Conservation (phyloP, 1,140 invertebrate genomes). For the Trypoxylus dichotomus region DNA sequence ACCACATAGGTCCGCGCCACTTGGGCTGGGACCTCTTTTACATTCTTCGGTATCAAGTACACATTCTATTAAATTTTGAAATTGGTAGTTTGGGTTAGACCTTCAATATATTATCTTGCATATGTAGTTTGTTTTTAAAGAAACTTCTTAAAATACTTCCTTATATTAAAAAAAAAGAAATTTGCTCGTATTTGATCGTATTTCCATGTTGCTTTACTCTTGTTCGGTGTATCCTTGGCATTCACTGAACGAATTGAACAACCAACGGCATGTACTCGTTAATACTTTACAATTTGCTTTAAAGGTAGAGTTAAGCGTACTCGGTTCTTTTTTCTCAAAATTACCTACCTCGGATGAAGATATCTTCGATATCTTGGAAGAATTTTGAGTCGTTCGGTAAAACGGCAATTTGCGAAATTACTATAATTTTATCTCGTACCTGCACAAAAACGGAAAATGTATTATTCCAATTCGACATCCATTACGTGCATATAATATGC, state of each 20-base stretch:
- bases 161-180: too few species aligned
- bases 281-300: neutral
- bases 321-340: neutral
- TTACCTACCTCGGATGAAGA: neutral
- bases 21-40: neutral
- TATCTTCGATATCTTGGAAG: neutral
- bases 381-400: neutral
- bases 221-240: too few species aligned
- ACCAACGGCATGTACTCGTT: too few species aligned
- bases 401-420: constrained; percentile 10
- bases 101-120: too few species aligned
- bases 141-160: too few species aligned
- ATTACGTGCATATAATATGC: neutral
- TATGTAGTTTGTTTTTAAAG: too few species aligned
- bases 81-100: neutral
- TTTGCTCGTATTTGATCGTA: too few species aligned
- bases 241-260: too few species aligned
- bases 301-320: neutral
- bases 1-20: neutral
- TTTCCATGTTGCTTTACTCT: too few species aligned
- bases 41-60: neutral
- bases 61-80: neutral
- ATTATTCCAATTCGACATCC: neutral
- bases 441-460: neutral
- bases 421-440: neutral